These are phyloP conservation scores for Drosophila meridionalis DNA, from an alignment of 2,888 invertebrate species.

Conservation along the genomic window DNA sequence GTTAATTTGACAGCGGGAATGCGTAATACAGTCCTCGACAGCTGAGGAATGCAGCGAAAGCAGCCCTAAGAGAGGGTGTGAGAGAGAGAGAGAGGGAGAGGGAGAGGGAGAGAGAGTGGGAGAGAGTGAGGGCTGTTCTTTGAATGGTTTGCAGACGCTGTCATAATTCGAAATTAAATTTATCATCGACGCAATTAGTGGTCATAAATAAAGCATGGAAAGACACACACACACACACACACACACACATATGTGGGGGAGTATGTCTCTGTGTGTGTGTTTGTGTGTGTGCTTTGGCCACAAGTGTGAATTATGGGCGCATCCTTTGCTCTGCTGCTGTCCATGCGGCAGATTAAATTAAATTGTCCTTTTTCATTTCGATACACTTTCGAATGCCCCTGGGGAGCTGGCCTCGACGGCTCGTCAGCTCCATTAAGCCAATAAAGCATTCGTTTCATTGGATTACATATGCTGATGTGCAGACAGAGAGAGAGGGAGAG, in stretches of 20 bases:
- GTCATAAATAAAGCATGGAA: conserved; percentile 75
- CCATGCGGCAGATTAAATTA: conserved; percentile 80
- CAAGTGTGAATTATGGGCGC: conserved; percentile 76
- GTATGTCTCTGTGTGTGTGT: conserved; percentile 38
- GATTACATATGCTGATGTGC: conserved; percentile 76
- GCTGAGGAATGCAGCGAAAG: conserved; percentile 40
- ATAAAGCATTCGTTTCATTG: conserved; percentile 81
- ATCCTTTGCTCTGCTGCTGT: conserved; percentile 27
- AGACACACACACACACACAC: conserved; percentile 10
- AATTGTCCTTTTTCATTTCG: conserved; percentile 83
- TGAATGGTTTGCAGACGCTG: conserved; percentile 14
- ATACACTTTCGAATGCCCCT: conserved; percentile 71
- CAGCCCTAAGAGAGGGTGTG: background rate
- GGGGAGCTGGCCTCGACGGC: conserved; percentile 49
- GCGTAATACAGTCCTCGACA: conserved; percentile 64
- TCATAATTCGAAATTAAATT: conserved; percentile 79
- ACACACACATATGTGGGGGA: background rate
- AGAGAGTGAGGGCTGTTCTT: background rate
- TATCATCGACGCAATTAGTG: conserved; percentile 83
- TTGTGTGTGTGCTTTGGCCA: conserved; percentile 55
- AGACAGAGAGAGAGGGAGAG: background rate
- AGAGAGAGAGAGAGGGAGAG: conserved; percentile 23
- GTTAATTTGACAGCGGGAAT: conserved; percentile 46
- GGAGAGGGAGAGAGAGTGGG: background rate
- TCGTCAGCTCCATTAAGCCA: conserved; percentile 78